phyloP scores from a whole-genome alignment of 2,113 vertebrate species.

The Gallinago paraguaiae region DNA sequence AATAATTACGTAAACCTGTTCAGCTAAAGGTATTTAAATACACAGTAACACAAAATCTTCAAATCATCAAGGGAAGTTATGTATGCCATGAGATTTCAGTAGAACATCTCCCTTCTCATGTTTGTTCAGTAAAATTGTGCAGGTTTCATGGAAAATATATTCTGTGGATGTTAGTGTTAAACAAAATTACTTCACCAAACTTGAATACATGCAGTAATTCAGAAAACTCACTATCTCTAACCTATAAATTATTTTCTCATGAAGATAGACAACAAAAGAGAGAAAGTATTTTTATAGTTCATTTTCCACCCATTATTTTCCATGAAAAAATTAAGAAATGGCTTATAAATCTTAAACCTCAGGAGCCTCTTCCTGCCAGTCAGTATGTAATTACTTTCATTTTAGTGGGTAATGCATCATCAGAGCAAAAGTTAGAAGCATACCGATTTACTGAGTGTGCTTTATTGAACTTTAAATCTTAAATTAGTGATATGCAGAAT shows the following conservation, averaged over 20 bases:
- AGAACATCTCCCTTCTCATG: not conserved
- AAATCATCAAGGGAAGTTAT: not conserved
- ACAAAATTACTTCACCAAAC: not conserved
- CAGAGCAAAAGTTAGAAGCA: not conserved
- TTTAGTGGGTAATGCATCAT: slow-evolving; percentile 7
- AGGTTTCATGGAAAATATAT: slow-evolving; percentile 46
- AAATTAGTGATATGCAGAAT: not conserved
- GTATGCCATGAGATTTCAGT: not conserved
- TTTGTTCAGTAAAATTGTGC: slow-evolving; percentile 22
- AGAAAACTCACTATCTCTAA: slow-evolving; percentile 47
- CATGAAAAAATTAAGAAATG: slow-evolving; percentile 46
- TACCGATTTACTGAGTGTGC: not conserved
- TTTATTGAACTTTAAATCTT: slow-evolving; percentile 20
- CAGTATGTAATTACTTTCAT: slow-evolving; percentile 40
- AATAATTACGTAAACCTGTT: not conserved
- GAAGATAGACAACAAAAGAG: not conserved
- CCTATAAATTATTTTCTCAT: slow-evolving; percentile 35
- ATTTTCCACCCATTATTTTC: slow-evolving; percentile 15
- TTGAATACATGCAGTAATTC: not conserved
- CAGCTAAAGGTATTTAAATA: slow-evolving; percentile 4
- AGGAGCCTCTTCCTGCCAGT: slow-evolving; percentile 11
- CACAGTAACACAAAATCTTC: not conserved
- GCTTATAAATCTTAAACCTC: slow-evolving; percentile 36
- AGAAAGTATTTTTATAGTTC: not conserved
- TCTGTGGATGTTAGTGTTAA: not conserved